A percentile compares a stretch with the other conserved stretches of the same genome.
These are phyloP conservation scores for Lethocerus indicus DNA, from an alignment of 1,140 invertebrate species.

Conservation along the genomic window DNA sequence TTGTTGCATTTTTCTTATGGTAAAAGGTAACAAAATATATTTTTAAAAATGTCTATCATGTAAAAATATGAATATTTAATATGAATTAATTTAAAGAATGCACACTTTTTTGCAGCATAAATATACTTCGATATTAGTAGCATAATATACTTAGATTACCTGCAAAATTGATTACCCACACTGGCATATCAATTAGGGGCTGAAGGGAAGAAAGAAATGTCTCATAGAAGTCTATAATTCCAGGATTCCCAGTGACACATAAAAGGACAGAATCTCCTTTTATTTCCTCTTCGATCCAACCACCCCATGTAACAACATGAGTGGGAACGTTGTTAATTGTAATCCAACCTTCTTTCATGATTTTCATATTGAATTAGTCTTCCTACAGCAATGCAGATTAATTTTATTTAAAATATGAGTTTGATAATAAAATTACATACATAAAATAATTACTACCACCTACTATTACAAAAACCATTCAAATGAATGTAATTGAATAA, in stretches of 20 bases:
- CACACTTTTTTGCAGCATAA: neutral
- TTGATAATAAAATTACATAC: too few species aligned
- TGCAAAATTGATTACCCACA: constrained; percentile 59
- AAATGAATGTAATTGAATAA: too few species aligned
- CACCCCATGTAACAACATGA: constrained; percentile 43
- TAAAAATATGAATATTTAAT: too few species aligned
- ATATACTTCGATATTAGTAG: neutral
- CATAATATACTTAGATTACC: constrained; percentile 12
- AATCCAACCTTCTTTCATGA: constrained; percentile 25
- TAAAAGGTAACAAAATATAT: too few species aligned
- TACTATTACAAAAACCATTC: too few species aligned
- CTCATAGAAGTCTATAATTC: constrained; percentile 47
- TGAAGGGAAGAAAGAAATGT: constrained; percentile 46
- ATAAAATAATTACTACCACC: too few species aligned
- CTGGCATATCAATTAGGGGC: constrained; percentile 33
- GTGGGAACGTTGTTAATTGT: constrained; percentile 43
- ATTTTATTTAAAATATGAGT: too few species aligned
- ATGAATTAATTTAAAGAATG: neutral
- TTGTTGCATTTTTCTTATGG: neutral
- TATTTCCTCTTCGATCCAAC: constrained; percentile 40
- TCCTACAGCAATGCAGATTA: too few species aligned
- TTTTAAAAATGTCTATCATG: too few species aligned
- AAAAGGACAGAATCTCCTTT: constrained; percentile 29
- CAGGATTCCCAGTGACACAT: constrained; percentile 51
- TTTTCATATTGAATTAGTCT: too few species aligned